Evolutionary conservation across 2,113 vertebrate genomes (phyloP), one percentile per base, ranked within the genome.

Genomic region (Phasianus colchicus): DNA sequence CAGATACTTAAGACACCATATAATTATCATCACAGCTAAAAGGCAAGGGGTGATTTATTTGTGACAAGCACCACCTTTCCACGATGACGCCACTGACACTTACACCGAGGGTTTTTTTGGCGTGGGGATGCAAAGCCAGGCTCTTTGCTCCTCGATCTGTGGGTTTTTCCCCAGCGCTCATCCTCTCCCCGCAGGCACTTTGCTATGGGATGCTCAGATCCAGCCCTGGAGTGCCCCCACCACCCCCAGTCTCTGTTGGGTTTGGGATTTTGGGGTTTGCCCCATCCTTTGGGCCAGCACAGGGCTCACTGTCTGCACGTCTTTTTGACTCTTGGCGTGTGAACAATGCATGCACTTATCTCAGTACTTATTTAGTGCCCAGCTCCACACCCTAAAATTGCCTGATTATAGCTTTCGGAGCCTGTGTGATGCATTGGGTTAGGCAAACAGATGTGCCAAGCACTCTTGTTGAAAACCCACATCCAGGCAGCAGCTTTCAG

Each of bases 371-470:
- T 96, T 93, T 97, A 96, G 95, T 96, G 96, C 97, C 96, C 89
- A 4, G 94, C 91, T 95, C 97, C 97, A 96, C 97, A 96, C 96
- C 97, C 91, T 96, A 63, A 92, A 93, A 96, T 73, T 92, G 96
- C 94, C 94, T 98, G 97, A 98, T 98, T 98, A 98, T 98, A 97
- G 95, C 98, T 96, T 97, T 96, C 67, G 83, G 96, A 98, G 91
- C 82, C 82, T 12, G 87, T 34, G 82, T 73, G 93, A 95, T 97
- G 97, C 96, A 93, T 96, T 91, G 97, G 85, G 96, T 97, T 97
- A 96, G 94, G 96, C 96, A 97, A 97, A 97, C 97, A 98, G 97
- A 97, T 98, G 97, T 97, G 97, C 97, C 97, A 97, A 97, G 97
- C 87, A 96, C 93, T 77, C 97, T 96, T 97, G 97, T 97, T 95